Evolutionary conservation across 2,888 invertebrate species (phyloP).

Genomic region (Diaperis boleti): DNA sequence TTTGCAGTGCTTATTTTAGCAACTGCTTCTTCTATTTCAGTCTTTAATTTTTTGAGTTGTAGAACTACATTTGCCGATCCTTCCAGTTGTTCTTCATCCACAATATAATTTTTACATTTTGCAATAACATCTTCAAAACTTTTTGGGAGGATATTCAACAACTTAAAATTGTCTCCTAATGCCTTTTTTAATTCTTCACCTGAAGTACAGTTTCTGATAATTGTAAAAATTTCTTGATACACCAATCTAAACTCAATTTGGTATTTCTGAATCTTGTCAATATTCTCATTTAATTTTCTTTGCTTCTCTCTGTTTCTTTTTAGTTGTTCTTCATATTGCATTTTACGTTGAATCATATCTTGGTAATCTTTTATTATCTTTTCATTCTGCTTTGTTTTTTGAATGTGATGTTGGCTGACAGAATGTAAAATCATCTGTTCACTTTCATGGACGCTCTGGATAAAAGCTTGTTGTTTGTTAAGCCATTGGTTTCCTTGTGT

Average conservation of each 20-base stretch:
- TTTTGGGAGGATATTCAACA: constrained; percentile 65
- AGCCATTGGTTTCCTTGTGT: constrained; percentile 57
- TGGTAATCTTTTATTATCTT: constrained; percentile 66
- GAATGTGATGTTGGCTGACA: constrained; percentile 69
- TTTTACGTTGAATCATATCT: constrained; percentile 67
- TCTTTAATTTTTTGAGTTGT: constrained; percentile 62
- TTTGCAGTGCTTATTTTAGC: constrained; percentile 64
- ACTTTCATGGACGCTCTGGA: constrained; percentile 66
- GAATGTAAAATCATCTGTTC: constrained; percentile 67
- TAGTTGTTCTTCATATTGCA: constrained; percentile 67
- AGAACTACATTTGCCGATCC: constrained; percentile 65
- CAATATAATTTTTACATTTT: constrained; percentile 65
- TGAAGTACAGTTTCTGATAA: constrained; percentile 59
- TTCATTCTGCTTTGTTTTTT: constrained; percentile 69
- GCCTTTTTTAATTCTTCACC: constrained; percentile 47
- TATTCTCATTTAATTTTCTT: constrained; percentile 50
- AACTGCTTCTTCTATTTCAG: constrained; percentile 67
- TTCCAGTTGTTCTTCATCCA: constrained; percentile 69
- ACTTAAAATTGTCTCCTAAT: constrained; percentile 63
- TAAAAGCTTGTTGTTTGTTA: constrained; percentile 60
- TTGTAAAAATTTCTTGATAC: constrained; percentile 69
- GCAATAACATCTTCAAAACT: constrained; percentile 68
- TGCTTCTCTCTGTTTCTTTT: constrained; percentile 49
- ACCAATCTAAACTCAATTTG: constrained; percentile 71
- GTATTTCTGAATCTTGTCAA: constrained; percentile 71